These are phyloP conservation scores for Rhamphomyia laevipes DNA, from an alignment of 2,888 invertebrate genomes.

Conservation along the genomic window DNA sequence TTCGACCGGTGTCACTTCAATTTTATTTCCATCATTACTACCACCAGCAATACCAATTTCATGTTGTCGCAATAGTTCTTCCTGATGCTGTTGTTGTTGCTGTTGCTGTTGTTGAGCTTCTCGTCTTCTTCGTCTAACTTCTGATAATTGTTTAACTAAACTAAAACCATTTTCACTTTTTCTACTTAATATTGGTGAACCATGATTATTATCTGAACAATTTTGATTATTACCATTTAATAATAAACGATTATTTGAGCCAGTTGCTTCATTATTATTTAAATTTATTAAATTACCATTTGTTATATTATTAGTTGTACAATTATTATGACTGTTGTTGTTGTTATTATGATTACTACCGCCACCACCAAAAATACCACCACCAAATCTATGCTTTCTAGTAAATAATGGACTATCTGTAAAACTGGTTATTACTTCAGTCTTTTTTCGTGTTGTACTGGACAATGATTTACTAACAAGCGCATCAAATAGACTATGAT, in stretches of 20 bases:
- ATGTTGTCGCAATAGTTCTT: neutral
- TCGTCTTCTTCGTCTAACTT: slow-evolving; percentile 33
- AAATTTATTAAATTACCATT: slow-evolving; percentile 5
- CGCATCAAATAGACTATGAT: slow-evolving; percentile 13
- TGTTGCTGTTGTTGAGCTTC: slow-evolving; percentile 20
- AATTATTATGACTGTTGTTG: slow-evolving; percentile 8
- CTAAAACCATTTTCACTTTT: slow-evolving; percentile 34
- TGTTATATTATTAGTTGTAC: slow-evolving; percentile 4
- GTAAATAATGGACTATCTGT: slow-evolving; percentile 38
- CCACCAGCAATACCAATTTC: slow-evolving; percentile 6
- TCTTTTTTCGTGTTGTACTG: slow-evolving; percentile 23
- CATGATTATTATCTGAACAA: slow-evolving; percentile 24
- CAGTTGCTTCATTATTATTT: slow-evolving; percentile 6
- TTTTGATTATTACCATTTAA: slow-evolving; percentile 7
- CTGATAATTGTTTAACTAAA: slow-evolving; percentile 35
- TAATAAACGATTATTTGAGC: slow-evolving; percentile 9
- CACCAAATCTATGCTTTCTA: slow-evolving; percentile 36
- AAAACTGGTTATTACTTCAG: slow-evolving; percentile 38
- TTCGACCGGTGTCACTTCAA: slow-evolving; percentile 36
- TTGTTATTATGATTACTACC: slow-evolving; percentile 8
- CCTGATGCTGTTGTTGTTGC: slow-evolving; percentile 2
- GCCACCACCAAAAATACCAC: slow-evolving; percentile 25
- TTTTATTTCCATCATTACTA: slow-evolving; percentile 18
- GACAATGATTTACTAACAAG: slow-evolving; percentile 6
- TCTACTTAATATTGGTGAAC: slow-evolving; percentile 30